A percentile compares a stretch with the other conserved stretches of the same genome.
Evolutionary conservation across 2,888 invertebrate species (phyloP).

Genomic region (Cerastis leucographa): DNA sequence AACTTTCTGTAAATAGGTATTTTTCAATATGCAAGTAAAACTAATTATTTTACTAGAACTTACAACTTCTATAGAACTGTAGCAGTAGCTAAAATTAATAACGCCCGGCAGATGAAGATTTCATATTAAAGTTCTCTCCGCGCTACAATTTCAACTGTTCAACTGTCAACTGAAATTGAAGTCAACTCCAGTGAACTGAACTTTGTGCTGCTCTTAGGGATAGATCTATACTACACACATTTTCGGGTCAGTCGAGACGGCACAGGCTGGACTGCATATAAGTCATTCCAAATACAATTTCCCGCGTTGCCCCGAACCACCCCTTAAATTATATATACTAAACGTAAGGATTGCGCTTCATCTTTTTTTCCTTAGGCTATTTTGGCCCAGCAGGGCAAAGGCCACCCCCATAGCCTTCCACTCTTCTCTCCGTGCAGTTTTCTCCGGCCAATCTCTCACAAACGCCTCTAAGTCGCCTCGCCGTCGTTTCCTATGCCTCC

Average conservation of each 20-base stretch:
- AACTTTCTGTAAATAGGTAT: too few relatives aligned
- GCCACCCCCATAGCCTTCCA: too few relatives aligned
- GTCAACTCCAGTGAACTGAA: neutral
- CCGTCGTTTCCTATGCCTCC: too few relatives aligned
- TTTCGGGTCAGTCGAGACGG: neutral
- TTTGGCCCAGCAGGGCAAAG: too few relatives aligned
- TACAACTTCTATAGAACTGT: neutral
- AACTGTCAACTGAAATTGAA: conserved; percentile 1
- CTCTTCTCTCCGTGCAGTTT: too few relatives aligned
- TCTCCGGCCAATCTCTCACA: too few relatives aligned
- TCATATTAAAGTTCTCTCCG: neutral
- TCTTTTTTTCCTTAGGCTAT: neutral
- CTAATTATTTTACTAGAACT: neutral
- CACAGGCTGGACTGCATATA: neutral
- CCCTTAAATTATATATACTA: too few relatives aligned
- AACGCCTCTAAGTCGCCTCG: too few relatives aligned
- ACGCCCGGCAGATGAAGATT: conserved; percentile 9
- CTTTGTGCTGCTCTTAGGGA: neutral
- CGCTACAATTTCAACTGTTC: neutral
- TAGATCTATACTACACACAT: neutral
- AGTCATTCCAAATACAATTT: neutral
- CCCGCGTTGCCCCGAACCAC: neutral
- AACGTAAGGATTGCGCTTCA: neutral
- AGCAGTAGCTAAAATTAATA: neutral
- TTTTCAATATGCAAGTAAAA: neutral